Base-by-base conservation (phyloP, 1,140 invertebrate genomes). In the Drosophila jambulina region DNA sequence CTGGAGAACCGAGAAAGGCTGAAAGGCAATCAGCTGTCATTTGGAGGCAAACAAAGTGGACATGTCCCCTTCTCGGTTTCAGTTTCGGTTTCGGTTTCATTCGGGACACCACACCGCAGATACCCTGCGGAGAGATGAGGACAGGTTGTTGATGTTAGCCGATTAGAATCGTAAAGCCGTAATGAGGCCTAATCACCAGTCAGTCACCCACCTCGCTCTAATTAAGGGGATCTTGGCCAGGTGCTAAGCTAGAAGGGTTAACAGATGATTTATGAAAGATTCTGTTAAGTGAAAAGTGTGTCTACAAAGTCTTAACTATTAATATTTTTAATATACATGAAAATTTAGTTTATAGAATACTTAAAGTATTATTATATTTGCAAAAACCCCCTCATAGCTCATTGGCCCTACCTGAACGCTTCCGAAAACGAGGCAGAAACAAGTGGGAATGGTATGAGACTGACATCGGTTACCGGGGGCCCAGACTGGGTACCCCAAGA, bases 11-110 rank as follows among this genome's bases (percentile, higher is more conserved):
- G 34, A n/a, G 67, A 56, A 70, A 43, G 53, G 69, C 69, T 72
- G 76, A 71, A 71, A 79, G 82, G 84, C 84, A 88, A 88, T 88
- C 84, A 88, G 84, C 84, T 88, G 84, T 88, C 84, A 88, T 88
- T 88, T 88, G 78, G 81, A 90, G 81, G 85, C 84, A 90, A 88
- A 88, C 84, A 88, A 88, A 88, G 84, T 88, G 84, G 85, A 87
- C 84, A 90, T 87, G 84, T 78, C 77, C 25, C 36, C 10, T 27
- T 32, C 8, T 23, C 8, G 32, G 49, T 34, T 53, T 36, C 4
- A 6, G 53, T 79, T 19, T 53, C 3, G 15, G 51, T 53, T 53
- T 38, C 8, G 2, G 34, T 79, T 64, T 68, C 59, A 21, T 17
- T 13, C 4, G 46, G 23, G 54, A 64, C 72, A 84, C 63, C 72